Conservation (phyloP, 2,888 invertebrate genomes). For the Melinaea menophilus region DNA sequence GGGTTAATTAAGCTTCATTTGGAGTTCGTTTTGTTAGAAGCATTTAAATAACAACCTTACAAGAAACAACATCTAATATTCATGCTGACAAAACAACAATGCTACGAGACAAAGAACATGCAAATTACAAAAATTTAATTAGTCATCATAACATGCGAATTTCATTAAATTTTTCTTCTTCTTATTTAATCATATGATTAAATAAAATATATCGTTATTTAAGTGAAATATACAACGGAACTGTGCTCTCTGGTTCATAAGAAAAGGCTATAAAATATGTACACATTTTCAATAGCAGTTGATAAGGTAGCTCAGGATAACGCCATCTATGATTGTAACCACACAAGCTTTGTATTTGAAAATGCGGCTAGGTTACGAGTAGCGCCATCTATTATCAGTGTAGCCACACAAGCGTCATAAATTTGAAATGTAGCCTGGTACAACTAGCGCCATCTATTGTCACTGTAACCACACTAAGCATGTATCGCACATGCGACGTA, state of each 20-base stretch:
- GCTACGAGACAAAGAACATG: constrained; percentile 9
- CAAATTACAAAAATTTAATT: constrained; percentile 8
- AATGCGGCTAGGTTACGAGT: constrained; percentile 29
- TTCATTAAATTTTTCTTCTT: neutral
- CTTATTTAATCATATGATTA: neutral
- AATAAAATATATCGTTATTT: neutral
- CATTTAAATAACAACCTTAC: too few relatives aligned
- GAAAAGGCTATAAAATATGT: too few relatives aligned
- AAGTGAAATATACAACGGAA: neutral
- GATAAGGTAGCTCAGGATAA: constrained; percentile 29
- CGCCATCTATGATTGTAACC: constrained; percentile 57
- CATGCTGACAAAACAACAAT: constrained; percentile 25
- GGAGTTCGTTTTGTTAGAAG: too few relatives aligned
- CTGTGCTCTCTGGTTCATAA: constrained; percentile 2
- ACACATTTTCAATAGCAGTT: too few relatives aligned
- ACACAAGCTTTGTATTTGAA: constrained; percentile 18
- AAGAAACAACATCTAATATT: constrained; percentile 23
- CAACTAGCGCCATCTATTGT: constrained; percentile 65
- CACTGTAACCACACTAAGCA: constrained; percentile 6
- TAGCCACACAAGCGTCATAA: neutral
- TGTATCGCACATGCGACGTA: constrained; percentile 58
- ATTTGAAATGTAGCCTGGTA: constrained; percentile 8
- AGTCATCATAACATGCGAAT: neutral
- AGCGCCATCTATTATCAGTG: constrained; percentile 63
- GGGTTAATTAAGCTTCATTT: too few relatives aligned